Evolutionary conservation across 2,888 invertebrate species (phyloP).

Genomic region (Cylindroiulus punctatus): DNA sequence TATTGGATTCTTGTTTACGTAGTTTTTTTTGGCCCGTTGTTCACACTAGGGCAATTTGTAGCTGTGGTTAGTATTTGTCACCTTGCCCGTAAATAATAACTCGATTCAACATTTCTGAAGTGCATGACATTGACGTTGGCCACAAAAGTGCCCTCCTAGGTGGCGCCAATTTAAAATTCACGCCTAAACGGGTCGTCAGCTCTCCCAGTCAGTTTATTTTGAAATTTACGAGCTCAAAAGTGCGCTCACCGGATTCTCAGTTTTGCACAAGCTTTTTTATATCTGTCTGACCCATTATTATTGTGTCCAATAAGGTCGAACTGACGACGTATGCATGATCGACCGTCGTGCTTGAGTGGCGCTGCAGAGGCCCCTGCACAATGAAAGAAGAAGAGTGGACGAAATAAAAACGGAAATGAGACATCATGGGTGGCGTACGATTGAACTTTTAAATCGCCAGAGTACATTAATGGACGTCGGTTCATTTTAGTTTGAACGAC

Average conservation of each 20-base stretch:
- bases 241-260: neutral
- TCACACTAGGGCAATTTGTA: too few species aligned
- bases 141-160: neutral
- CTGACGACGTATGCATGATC: conserved; percentile 13
- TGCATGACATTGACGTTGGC: neutral
- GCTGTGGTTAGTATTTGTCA: too few species aligned
- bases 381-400: neutral
- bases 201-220: conserved; percentile 5
- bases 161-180: neutral
- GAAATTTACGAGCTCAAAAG: neutral
- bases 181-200: neutral
- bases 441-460: neutral
- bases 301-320: conserved; percentile 14
- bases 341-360: neutral
- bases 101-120: neutral
- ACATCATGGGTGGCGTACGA: neutral
- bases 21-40: too few species aligned
- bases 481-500: neutral
- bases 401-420: conserved; percentile 27
- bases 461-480: neutral
- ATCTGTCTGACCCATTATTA: neutral
- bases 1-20: too few species aligned
- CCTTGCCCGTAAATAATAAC: neutral
- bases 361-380: neutral
- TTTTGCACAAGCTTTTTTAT: neutral